Conservation (phyloP, 2,888 invertebrate species). For the Cataglyphis altisquamis region DNA sequence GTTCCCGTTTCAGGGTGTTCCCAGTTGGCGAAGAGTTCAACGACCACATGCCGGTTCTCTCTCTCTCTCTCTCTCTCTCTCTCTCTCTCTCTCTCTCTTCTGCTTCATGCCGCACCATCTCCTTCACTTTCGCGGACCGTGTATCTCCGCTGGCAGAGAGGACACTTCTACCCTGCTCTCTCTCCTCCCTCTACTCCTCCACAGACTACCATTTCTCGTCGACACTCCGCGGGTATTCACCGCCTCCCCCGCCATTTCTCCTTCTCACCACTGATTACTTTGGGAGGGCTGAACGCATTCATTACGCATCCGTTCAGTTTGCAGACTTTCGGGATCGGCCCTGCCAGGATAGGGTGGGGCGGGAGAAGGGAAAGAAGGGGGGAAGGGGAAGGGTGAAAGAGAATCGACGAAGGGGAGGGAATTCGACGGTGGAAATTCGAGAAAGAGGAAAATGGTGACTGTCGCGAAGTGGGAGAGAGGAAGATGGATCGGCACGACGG, state of each 20-base stretch:
- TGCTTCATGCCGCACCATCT: slow-evolving; percentile 22
- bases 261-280: slow-evolving; percentile 73
- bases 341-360: background rate
- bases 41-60: slow-evolving; percentile 63
- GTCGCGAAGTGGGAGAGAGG: slow-evolving; percentile 54
- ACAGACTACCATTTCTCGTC: background rate
- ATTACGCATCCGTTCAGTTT: slow-evolving; percentile 78
- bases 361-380: background rate
- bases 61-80: background rate
- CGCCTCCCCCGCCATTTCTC: slow-evolving; percentile 40
- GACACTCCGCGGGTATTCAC: slow-evolving; percentile 12
- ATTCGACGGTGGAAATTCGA: slow-evolving; percentile 66
- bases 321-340: slow-evolving; percentile 76
- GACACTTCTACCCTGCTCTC: slow-evolving; percentile 68
- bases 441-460: slow-evolving; percentile 68
- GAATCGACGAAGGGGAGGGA: slow-evolving; percentile 52
- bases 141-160: slow-evolving; percentile 62
- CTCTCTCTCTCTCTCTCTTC: background rate
- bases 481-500: slow-evolving; percentile 48
- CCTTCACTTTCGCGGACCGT: slow-evolving; percentile 56
- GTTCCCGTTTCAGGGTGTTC: slow-evolving; percentile 68
- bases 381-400: background rate
- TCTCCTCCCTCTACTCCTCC: slow-evolving; percentile 49
- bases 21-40: slow-evolving; percentile 74
- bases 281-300: slow-evolving; percentile 79